phyloP scores from a whole-genome alignment of 2,797 vertebrate species.

The Chromobotia macracanthus region DNA sequence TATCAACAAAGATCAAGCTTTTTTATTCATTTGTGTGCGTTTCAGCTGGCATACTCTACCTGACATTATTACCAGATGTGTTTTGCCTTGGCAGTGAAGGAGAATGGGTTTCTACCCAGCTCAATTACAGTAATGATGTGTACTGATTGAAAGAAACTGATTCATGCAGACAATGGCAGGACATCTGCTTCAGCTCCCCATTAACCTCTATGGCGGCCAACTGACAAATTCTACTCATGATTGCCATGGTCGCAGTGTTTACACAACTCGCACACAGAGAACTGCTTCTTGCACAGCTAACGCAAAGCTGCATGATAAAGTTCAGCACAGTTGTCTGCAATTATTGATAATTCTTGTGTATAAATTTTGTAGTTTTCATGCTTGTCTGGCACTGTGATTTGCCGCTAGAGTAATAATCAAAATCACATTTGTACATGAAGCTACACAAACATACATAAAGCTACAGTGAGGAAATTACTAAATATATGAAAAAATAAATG shows the following conservation, averaged over 20 bases:
- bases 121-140: conserved; percentile 76
- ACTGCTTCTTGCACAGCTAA: not conserved
- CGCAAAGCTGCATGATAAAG: not conserved
- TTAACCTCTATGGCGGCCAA: conserved; percentile 72
- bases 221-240: conserved; percentile 69
- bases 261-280: conserved; percentile 39
- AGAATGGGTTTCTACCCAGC: conserved; percentile 69
- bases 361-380: not conserved
- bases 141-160: conserved; percentile 73
- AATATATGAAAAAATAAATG: not conserved
- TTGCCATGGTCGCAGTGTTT: conserved; percentile 65
- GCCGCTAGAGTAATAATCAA: not conserved
- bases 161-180: conserved; percentile 72
- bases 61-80: conserved; percentile 78
- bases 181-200: conserved; percentile 75
- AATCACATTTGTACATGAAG: not conserved
- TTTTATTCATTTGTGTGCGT: conserved; percentile 67
- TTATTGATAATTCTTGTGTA: not conserved
- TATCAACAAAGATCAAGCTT: conserved; percentile 68
- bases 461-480: not conserved
- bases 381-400: not conserved
- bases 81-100: conserved; percentile 69
- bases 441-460: not conserved
- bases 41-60: conserved; percentile 69
- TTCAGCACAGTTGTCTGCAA: not conserved